Evolutionary conservation across 2,113 vertebrate species (phyloP).

Genomic region (Brevimyrus niger): DNA sequence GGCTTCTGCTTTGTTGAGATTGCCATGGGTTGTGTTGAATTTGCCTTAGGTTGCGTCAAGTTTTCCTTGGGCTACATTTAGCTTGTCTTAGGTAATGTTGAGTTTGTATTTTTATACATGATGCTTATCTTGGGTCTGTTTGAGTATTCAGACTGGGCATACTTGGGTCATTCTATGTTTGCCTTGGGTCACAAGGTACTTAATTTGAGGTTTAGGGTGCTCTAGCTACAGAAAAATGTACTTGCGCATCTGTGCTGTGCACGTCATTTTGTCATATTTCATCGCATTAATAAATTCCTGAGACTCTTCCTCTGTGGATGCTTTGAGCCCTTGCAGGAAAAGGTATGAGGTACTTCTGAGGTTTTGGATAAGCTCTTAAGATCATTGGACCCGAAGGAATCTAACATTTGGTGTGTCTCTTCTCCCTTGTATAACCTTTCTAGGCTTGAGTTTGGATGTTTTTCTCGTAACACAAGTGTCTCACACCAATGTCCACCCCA

Average conservation of each 20-base stretch:
- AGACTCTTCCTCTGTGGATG: neutral
- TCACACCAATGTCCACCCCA: conserved; percentile 6
- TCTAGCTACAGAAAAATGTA: neutral
- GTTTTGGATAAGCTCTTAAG: conserved; percentile 39
- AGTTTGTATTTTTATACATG: neutral
- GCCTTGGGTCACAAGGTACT: neutral
- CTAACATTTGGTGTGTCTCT: conserved; percentile 15
- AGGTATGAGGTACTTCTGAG: neutral
- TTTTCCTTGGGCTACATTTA: neutral
- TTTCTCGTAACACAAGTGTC: conserved; percentile 26
- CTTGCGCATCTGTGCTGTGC: neutral
- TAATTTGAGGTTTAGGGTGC: neutral
- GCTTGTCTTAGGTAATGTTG: neutral
- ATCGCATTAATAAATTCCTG: neutral
- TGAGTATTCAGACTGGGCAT: neutral
- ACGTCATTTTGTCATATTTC: neutral
- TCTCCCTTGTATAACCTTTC: conserved; percentile 19
- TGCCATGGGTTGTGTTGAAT: too few species aligned
- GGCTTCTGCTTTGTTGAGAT: too few species aligned
- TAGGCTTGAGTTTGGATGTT: conserved; percentile 20
- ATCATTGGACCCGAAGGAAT: conserved; percentile 23
- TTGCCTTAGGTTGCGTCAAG: neutral
- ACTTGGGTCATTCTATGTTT: neutral
- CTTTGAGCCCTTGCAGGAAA: neutral
- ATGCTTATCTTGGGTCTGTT: neutral